Percentiles rank a stretch among this genome's conserved stretches.
phyloP scores from a whole-genome alignment of 1,140 invertebrate genomes.

The Tetragnatha versicolor region DNA sequence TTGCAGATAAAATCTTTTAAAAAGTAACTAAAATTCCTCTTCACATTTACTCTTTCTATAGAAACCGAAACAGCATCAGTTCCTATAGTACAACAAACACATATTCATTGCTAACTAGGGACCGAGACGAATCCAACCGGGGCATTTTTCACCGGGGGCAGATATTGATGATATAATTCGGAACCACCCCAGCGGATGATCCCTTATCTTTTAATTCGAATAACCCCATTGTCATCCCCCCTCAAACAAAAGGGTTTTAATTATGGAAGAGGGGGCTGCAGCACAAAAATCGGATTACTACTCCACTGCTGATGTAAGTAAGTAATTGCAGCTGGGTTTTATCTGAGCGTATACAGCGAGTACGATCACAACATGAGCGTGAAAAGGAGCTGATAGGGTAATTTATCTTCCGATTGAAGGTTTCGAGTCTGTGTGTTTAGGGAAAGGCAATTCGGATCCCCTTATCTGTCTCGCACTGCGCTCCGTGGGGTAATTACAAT shows the following conservation, averaged over 20 bases:
- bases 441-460: background rate
- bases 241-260: constrained; percentile 19
- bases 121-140: no score
- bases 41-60: no score
- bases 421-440: background rate
- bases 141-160: background rate
- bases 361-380: no score
- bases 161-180: background rate
- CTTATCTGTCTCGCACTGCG: background rate
- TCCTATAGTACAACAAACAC: no score
- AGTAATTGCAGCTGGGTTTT: no score
- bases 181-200: background rate
- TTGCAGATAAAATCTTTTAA: no score
- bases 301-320: no score
- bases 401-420: constrained; percentile 25
- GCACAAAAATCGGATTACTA: constrained; percentile 18
- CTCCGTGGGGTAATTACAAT: constrained; percentile 3
- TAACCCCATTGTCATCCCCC: background rate
- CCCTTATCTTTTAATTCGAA: background rate
- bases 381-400: constrained; percentile 14
- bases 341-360: no score
- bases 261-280: constrained; percentile 1
- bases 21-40: no score
- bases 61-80: no score
- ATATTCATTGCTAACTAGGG: no score